Evolutionary conservation across 1,140 invertebrate genomes (phyloP), one percentile per base, ranked within the genome.

Genomic region (Ceratoteleas bidentatus): DNA sequence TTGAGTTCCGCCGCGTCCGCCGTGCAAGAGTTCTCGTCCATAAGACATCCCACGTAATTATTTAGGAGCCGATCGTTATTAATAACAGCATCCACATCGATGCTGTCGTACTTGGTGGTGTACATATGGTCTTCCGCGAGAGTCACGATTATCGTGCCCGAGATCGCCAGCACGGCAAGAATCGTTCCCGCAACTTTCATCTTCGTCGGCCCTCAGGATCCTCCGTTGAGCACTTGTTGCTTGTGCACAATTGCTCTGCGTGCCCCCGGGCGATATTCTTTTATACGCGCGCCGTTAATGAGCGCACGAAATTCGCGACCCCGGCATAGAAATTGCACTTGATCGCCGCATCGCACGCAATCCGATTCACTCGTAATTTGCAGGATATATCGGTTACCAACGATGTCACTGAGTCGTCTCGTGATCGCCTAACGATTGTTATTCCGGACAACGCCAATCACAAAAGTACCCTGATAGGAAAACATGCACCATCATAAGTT

Each of bases 41-140:
- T 84, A 43, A 93, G 84, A 87, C 93, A 94, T 53, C 92, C 92
- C 56, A 92, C 87, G 83, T 94, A 93, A 75, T 88, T 92, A 58
- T 87, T 88, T 15, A 93, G 72, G 24, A 93, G 85, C 68, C 93
- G 86, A 5, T 92, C 89, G 82, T 89, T 94, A n/a, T 81, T 86
- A 45, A 93, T 86, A n/a, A 94, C 88, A 24, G 84, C 36, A 32
- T 93, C 90, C 8, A 94, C 85, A 80, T 94, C 91, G 43, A 94
- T 70, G 80, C 92, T 88, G 76, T 93, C 93, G 81, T 92, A 93
- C 79, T 92, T 92, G 6, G 91, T 93, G 3, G 92, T 92, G 76
- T 93, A 93, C 72, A 88, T 90, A 7, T 85, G 80, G 7, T 87
- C 86, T 9, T 87, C 82, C 54, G 82, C 74, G 50, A 33, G 53